Conservation (phyloP, 2,888 invertebrate species). For the Zele albiditarsus region DNA sequence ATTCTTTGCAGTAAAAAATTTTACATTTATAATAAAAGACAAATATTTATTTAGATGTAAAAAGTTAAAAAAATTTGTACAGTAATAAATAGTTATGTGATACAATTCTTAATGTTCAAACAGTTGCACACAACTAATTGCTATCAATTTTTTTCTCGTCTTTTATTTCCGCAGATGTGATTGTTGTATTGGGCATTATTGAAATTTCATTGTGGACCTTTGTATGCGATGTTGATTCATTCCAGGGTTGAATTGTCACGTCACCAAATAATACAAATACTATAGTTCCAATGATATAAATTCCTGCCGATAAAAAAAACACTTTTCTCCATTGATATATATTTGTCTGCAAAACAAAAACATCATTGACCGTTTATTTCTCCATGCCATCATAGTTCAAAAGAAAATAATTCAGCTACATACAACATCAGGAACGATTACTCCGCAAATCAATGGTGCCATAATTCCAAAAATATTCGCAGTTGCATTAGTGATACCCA, state of each 20-base stretch:
- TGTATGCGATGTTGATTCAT: constrained; percentile 72
- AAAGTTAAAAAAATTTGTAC: too few species aligned
- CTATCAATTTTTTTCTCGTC: too few species aligned
- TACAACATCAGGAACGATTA: constrained; percentile 82
- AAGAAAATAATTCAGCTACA: constrained; percentile 57
- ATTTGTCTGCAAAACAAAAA: constrained; percentile 74
- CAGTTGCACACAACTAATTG: too few species aligned
- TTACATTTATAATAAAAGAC: too few species aligned
- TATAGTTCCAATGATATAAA: constrained; percentile 81
- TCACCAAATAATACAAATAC: constrained; percentile 82
- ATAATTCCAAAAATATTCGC: constrained; percentile 86
- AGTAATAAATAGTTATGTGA: too few species aligned
- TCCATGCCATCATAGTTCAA: neutral
- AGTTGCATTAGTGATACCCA: constrained; percentile 89
- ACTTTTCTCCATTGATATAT: constrained; percentile 82
- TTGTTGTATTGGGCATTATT: constrained; percentile 42
- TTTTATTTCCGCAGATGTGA: constrained; percentile 20
- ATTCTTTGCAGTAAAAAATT: too few species aligned
- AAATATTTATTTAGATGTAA: too few species aligned
- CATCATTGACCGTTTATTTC: constrained; percentile 38
- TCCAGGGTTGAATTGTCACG: constrained; percentile 82
- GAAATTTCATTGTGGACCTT: constrained; percentile 45
- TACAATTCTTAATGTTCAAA: too few species aligned
- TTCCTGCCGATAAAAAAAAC: constrained; percentile 82
- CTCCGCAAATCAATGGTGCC: constrained; percentile 83